A percentile compares a stretch with the other conserved stretches of the same genome.
Conservation (phyloP, 30 jellyfish, hydroid and myxozoan species). For the Haliclystus octoradiatus region DNA sequence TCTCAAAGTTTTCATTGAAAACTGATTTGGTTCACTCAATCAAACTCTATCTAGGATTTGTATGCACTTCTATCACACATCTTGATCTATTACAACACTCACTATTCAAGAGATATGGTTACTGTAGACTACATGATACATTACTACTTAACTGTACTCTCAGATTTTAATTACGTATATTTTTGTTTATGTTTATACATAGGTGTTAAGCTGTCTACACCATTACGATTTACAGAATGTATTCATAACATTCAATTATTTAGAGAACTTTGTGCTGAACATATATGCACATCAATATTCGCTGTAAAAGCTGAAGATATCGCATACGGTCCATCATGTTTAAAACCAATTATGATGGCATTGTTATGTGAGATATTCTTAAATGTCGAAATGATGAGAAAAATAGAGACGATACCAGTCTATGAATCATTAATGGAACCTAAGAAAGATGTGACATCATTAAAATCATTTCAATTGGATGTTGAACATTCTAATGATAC, state of each 20-base stretch:
- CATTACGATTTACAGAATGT: slow-evolving; percentile 15
- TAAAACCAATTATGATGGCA: slow-evolving; percentile 49
- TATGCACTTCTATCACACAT: not conserved
- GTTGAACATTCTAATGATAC: too few species aligned
- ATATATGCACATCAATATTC: slow-evolving; percentile 70
- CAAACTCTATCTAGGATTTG: not conserved
- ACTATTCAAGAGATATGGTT: not conserved
- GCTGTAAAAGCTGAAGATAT: slow-evolving; percentile 67
- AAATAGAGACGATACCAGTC: too few species aligned
- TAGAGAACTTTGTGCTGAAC: slow-evolving; percentile 73
- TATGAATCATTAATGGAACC: too few species aligned
- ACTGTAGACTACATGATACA: too few species aligned
- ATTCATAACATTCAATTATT: slow-evolving; percentile 47
- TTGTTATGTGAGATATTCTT: slow-evolving; percentile 49
- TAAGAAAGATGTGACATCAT: too few species aligned
- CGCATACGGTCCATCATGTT: slow-evolving; percentile 27
- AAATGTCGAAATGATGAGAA: slow-evolving; percentile 23
- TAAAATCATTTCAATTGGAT: too few species aligned
- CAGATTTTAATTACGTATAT: too few species aligned
- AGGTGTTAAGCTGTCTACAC: slow-evolving; percentile 44
- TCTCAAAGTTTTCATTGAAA: too few species aligned
- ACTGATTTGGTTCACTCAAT: not conserved
- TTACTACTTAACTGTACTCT: too few species aligned
- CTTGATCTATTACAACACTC: not conserved
- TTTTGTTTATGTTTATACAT: not conserved